A percentile compares a stretch with the other conserved stretches of the same genome.
These are phyloP conservation scores for Coilia nasus DNA, from an alignment of 2,797 vertebrate genomes.

Conservation along the genomic window DNA sequence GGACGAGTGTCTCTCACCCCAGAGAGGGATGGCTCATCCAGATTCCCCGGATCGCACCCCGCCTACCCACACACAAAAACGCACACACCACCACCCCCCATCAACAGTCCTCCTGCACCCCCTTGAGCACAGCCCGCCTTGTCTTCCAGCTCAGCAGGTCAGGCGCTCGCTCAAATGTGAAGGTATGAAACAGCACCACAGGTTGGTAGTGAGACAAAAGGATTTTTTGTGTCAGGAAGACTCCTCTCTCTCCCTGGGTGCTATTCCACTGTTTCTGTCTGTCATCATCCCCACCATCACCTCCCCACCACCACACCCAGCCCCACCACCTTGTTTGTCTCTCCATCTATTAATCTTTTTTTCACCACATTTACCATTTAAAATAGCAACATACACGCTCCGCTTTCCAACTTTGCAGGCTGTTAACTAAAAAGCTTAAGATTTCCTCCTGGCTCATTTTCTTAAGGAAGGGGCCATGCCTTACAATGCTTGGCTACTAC, in stretches of 20 bases:
- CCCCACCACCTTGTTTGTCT: not conserved
- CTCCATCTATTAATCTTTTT: not conserved
- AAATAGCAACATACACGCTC: not conserved
- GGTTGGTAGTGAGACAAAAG: conserved; percentile 24
- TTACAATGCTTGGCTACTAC: not conserved
- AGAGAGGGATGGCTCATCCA: conserved; percentile 26
- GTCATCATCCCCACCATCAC: not conserved
- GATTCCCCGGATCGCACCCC: conserved; percentile 30
- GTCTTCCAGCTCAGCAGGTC: conserved; percentile 34
- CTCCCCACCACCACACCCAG: not conserved
- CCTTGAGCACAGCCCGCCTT: not conserved
- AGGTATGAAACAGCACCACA: conserved; percentile 32
- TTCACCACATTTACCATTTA: not conserved
- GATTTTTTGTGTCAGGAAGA: not conserved
- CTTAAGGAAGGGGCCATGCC: not conserved
- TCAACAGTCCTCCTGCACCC: not conserved
- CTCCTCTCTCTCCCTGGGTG: not conserved
- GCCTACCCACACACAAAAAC: no score
- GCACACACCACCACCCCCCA: conserved; percentile 8
- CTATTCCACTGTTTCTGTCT: conserved; percentile 21
- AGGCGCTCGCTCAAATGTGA: conserved; percentile 17
- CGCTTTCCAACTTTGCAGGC: not conserved
- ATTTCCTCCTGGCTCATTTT: conserved; percentile 9
- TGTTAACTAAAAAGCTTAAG: conserved; percentile 2
- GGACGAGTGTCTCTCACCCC: conserved; percentile 16